Evolutionary conservation across 2,888 invertebrate species (phyloP).

Genomic region (Lymantria monacha): DNA sequence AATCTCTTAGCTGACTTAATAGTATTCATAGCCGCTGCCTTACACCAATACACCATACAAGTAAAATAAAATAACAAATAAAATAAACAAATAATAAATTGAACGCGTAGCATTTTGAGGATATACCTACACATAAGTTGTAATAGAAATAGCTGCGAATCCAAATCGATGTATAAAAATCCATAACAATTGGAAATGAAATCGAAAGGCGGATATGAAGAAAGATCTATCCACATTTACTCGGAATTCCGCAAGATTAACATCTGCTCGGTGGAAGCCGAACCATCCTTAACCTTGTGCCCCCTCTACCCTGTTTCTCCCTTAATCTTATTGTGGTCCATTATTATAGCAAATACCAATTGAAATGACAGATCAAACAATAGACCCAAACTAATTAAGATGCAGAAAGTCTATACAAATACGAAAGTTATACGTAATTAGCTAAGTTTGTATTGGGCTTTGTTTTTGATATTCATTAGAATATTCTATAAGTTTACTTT

Average conservation of each 20-base stretch:
- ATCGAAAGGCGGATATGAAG: constrained; percentile 36
- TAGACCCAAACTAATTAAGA: constrained; percentile 27
- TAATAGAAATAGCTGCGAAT: no score
- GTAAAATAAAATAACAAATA: no score
- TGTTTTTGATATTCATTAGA: constrained; percentile 29
- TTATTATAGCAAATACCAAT: constrained; percentile 54
- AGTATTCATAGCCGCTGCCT: no score
- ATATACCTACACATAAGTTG: constrained; percentile 6
- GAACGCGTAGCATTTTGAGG: no score
- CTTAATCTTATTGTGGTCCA: constrained; percentile 27
- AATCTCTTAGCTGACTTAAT: no score
- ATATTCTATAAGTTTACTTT: no score
- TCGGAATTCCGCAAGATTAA: constrained; percentile 62
- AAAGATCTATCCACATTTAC: constrained; percentile 46
- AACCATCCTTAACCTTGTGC: constrained; percentile 21
- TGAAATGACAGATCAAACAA: constrained; percentile 38
- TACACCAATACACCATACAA: no score
- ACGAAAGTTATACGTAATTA: constrained; percentile 30
- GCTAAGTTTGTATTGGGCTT: constrained; percentile 25
- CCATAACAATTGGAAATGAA: constrained; percentile 31
- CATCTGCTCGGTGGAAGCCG: constrained; percentile 37
- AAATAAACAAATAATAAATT: no score
- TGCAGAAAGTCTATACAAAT: constrained; percentile 34
- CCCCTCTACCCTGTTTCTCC: constrained; percentile 2
- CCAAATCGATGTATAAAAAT: constrained; percentile 22